Evolutionary conservation across 2,888 invertebrate genomes (phyloP).

Genomic region (Lysandra bellargus): DNA sequence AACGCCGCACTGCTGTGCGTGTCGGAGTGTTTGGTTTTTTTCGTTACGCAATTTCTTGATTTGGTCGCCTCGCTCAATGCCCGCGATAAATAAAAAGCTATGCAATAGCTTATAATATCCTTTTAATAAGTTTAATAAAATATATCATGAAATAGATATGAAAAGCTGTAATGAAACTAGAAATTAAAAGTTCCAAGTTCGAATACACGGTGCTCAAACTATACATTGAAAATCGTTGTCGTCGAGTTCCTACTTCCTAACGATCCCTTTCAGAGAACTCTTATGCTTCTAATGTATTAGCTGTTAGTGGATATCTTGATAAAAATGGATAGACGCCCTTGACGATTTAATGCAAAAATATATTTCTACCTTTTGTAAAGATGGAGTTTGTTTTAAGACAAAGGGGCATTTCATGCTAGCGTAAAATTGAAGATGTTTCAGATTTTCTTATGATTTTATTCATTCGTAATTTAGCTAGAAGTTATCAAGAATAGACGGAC

Average conservation of each 20-base stretch:
- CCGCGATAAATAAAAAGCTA: no score
- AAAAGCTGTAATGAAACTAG: background rate
- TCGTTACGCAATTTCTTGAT: no score
- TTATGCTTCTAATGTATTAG: conserved; percentile 34
- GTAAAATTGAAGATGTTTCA: background rate
- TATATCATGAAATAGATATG: background rate
- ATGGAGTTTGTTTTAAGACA: background rate
- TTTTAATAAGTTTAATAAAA: no score
- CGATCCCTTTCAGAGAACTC: conserved; percentile 34
- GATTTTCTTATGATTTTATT: background rate
- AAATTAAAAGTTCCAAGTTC: conserved; percentile 21
- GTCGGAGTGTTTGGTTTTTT: no score
- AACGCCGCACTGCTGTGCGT: no score
- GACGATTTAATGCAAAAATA: conserved; percentile 29
- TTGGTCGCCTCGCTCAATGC: no score
- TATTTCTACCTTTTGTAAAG: conserved; percentile 7
- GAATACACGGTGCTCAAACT: background rate
- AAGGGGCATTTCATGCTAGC: background rate
- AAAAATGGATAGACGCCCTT: conserved; percentile 31
- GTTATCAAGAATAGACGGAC: no score
- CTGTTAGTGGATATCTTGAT: conserved; percentile 31
- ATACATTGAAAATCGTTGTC: conserved; percentile 34
- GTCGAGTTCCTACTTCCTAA: conserved; percentile 33
- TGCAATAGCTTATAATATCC: no score
- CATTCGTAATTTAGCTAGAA: no score